These are phyloP conservation scores for Sinohyriopsis cumingii DNA, from an alignment of 2,888 invertebrate species.

Conservation along the genomic window DNA sequence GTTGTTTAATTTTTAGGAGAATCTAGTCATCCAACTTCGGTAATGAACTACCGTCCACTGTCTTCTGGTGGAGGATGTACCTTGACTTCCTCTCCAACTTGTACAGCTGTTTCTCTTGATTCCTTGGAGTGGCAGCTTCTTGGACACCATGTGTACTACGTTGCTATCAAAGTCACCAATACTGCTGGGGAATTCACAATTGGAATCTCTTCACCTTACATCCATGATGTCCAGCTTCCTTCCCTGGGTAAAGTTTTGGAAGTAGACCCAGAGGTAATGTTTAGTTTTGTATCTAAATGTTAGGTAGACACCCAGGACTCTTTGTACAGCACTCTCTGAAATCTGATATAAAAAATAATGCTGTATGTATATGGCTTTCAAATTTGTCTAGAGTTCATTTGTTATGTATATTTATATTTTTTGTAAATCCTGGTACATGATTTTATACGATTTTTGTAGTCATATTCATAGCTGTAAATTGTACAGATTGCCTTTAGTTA, in stretches of 20 bases:
- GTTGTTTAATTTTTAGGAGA: constrained; percentile 6
- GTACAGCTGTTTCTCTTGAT: constrained; percentile 23
- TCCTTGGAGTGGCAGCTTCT: constrained; percentile 30
- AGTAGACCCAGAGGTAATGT: constrained; percentile 11
- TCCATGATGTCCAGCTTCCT: constrained; percentile 33
- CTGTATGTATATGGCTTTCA: too few species aligned
- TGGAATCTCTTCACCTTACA: constrained; percentile 28
- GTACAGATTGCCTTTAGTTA: too few species aligned
- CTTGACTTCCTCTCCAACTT: constrained; percentile 9
- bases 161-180: constrained; percentile 37
- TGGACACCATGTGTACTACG: constrained; percentile 31
- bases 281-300: not conserved
- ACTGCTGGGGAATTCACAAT: constrained; percentile 24
- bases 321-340: too few species aligned
- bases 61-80: constrained; percentile 21
- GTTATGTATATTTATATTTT: too few species aligned
- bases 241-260: constrained; percentile 35
- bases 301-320: too few species aligned
- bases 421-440: too few species aligned
- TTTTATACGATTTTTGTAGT: too few species aligned
- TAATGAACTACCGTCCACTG: constrained; percentile 11
- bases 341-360: too few species aligned
- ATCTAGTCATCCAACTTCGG: constrained; percentile 1
- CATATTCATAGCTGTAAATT: too few species aligned
- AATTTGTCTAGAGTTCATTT: too few species aligned